These are phyloP conservation scores for Drosophila paramelanica DNA, from an alignment of 2,888 invertebrate species.

Conservation along the genomic window DNA sequence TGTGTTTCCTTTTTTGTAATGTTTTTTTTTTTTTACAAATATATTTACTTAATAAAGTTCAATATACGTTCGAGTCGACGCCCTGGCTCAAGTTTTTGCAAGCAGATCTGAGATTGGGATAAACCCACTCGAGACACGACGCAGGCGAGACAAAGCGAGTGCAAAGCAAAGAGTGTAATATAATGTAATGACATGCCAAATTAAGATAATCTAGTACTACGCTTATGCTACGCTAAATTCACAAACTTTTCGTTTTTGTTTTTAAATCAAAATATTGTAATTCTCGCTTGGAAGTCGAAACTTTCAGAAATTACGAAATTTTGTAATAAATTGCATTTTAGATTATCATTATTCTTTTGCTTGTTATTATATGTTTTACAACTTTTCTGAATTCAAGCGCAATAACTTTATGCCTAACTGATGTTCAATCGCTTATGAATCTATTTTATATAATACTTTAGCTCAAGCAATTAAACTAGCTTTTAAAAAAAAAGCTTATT, in stretches of 20 bases:
- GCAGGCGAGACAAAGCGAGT: conserved; percentile 19
- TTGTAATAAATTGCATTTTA: too few species aligned
- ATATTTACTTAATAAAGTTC: conserved; percentile 56
- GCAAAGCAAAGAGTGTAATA: conserved; percentile 48
- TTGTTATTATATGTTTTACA: too few species aligned
- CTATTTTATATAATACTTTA: too few species aligned
- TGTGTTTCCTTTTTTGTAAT: conserved; percentile 7
- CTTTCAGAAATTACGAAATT: background rate
- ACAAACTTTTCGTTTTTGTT: background rate
- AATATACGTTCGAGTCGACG: conserved; percentile 28
- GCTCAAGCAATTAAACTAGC: too few species aligned
- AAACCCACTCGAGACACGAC: conserved; percentile 11
- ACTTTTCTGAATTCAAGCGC: too few species aligned
- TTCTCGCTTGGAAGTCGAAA: background rate
- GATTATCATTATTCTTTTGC: too few species aligned
- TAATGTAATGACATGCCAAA: conserved; percentile 39
- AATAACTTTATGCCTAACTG: too few species aligned
- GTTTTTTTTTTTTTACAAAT: conserved; percentile 20
- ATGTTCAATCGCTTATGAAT: too few species aligned
- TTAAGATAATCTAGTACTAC: conserved; percentile 26
- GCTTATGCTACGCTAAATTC: conserved; percentile 6
- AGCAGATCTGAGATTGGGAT: conserved; percentile 18
- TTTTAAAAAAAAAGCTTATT: too few species aligned
- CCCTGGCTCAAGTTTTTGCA: background rate
- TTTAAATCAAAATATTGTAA: background rate